Evolutionary conservation across 2,797 vertebrate genomes (phyloP).

Genomic region (Gila robusta): DNA sequence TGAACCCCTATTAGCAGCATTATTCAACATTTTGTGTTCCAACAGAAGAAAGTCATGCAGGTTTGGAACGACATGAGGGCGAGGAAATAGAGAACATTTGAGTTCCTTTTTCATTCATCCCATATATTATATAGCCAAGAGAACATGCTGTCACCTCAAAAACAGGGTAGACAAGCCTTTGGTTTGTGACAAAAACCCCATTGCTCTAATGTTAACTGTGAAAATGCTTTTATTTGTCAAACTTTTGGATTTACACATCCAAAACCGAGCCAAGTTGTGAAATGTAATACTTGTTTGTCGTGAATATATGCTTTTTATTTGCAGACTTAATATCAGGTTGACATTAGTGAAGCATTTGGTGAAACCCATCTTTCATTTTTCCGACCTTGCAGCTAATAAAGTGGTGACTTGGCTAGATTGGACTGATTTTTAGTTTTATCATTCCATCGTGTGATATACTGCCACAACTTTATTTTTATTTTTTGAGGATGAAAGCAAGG

Average conservation of each 20-base stretch:
- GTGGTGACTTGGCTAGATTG: neutral
- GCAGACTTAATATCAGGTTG: neutral
- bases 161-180: too few species aligned
- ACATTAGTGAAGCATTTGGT: neutral
- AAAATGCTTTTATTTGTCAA: constrained; percentile 1
- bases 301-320: neutral
- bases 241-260: neutral
- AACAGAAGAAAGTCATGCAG: too few species aligned
- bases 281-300: constrained; percentile 1
- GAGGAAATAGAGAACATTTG: neutral
- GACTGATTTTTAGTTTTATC: neutral
- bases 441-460: constrained; percentile 25
- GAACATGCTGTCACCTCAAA: neutral
- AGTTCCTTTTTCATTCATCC: neutral
- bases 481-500: constrained; percentile 6
- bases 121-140: neutral
- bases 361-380: neutral
- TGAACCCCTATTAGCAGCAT: too few species aligned
- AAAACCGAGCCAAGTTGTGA: neutral
- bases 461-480: neutral
- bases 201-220: neutral
- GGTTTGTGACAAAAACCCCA: neutral
- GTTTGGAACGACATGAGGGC: neutral
- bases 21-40: neutral
- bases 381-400: neutral